Base-by-base conservation (phyloP, 2,888 invertebrate species). In the Ariolimax columbianus region DNA sequence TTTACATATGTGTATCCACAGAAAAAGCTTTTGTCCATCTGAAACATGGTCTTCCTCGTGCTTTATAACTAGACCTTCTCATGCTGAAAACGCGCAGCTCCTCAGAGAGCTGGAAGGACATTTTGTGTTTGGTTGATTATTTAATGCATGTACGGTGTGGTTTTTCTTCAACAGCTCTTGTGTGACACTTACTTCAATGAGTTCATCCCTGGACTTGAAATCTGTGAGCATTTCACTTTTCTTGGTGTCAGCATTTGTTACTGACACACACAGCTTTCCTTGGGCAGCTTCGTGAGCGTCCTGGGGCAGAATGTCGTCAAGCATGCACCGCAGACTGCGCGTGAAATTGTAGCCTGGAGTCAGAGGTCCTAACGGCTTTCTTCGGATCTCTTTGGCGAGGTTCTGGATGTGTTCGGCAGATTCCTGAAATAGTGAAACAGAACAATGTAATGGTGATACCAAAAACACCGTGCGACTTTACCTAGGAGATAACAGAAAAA, bases 311-410 rank as follows among this genome's bases (percentile, higher is more conserved):
- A 92, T 90, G 26, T 95, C 94, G 96, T 97, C 96, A 91, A 99
- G 95, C 86, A 97, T 97, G 91, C 97, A 97, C 77, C 97, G 95
- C 11, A 99, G 95, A 72, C 97, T 96, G 89, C 96, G 96, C 93
- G 98, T 97, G 87, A 99, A 96, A 94, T 97, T 97, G 94, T 98
- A 98, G 0, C 97, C 97, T 1, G 99, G 99, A 93, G 98, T 98
- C 93, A 99, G 97, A 0, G 99, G 98, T 0, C 99, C 99, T 40
- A 99, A 95, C 0, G 97, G 96, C 86, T 89, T 90, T 40, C 97
- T 96, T 88, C 98, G 96, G 0, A 98, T 98, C 94, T 98, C 97
- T 26, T 96, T 96, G 0, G 98, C 97, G 78, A 99, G 96, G 88
- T 97, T 95, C 59, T 99, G 95, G 73, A 98, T 96, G 95, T 98